These are phyloP conservation scores for Abrostola triplasia DNA, from an alignment of 2,888 invertebrate species.

Conservation along the genomic window DNA sequence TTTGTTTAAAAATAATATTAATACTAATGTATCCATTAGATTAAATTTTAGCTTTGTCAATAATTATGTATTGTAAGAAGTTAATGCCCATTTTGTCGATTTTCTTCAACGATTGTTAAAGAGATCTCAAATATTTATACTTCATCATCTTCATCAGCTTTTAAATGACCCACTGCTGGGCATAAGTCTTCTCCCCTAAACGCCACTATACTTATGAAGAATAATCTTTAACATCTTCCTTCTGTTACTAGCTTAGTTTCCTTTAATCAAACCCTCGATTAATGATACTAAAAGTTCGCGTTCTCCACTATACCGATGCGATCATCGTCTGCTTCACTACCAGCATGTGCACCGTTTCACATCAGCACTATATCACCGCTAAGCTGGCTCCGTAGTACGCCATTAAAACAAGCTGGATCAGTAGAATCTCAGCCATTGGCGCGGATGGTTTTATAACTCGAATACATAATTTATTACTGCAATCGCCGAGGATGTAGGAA, in stretches of 20 bases:
- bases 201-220: no score
- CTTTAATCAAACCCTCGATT: background rate
- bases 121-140: no score
- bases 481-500: conserved; percentile 60
- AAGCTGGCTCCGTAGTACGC: conserved; percentile 64
- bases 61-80: no score
- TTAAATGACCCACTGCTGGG: no score
- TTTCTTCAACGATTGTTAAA: no score
- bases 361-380: conserved; percentile 42
- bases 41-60: no score
- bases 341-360: conserved; percentile 12
- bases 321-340: background rate
- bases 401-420: conserved; percentile 83
- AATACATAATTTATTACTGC: conserved; percentile 83
- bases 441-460: conserved; percentile 81
- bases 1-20: no score
- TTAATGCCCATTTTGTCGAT: no score
- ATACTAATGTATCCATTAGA: no score
- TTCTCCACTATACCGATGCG: background rate
- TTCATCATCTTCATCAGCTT: no score
- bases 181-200: no score
- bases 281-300: background rate
- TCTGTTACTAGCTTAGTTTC: background rate
- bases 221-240: no score
- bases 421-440: conserved; percentile 78